Conservation (phyloP, 1,140 invertebrate species). For the Trichonephila clavipes region DNA sequence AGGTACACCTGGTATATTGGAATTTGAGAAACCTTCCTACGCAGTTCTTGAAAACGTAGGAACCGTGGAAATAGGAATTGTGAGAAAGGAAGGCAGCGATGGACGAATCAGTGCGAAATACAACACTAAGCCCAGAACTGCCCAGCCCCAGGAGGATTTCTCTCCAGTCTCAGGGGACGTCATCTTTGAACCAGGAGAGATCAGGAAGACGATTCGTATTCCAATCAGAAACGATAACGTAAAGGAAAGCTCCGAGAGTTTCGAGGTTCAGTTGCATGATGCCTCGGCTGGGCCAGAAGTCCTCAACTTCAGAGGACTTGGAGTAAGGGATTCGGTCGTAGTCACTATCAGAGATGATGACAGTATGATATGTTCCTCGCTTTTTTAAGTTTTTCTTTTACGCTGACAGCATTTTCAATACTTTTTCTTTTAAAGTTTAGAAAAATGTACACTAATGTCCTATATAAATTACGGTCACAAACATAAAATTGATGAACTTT, state of each 20-base stretch:
- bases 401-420: too few species aligned
- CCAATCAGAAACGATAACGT: background rate
- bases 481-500: too few species aligned
- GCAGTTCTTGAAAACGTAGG: constrained; percentile 85
- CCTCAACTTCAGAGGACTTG: constrained; percentile 23
- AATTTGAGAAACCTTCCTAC: constrained; percentile 84
- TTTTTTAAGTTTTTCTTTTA: too few species aligned
- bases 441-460: too few species aligned
- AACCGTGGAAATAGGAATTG: constrained; percentile 82
- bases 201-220: background rate
- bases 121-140: background rate
- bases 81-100: constrained; percentile 78
- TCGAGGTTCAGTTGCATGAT: background rate
- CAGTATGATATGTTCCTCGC: constrained; percentile 79
- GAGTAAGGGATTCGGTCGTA: background rate
- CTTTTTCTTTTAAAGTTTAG: too few species aligned
- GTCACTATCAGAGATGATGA: constrained; percentile 80
- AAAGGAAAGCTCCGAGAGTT: background rate
- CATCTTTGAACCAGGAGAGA: constrained; percentile 3
- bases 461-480: too few species aligned
- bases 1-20: constrained; percentile 84
- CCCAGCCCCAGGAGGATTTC: background rate
- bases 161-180: background rate
- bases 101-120: background rate
- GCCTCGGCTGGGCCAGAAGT: background rate